These are phyloP conservation scores for Leptobrachium ailaonicum DNA, from an alignment of 2,113 vertebrate genomes.

Conservation along the genomic window DNA sequence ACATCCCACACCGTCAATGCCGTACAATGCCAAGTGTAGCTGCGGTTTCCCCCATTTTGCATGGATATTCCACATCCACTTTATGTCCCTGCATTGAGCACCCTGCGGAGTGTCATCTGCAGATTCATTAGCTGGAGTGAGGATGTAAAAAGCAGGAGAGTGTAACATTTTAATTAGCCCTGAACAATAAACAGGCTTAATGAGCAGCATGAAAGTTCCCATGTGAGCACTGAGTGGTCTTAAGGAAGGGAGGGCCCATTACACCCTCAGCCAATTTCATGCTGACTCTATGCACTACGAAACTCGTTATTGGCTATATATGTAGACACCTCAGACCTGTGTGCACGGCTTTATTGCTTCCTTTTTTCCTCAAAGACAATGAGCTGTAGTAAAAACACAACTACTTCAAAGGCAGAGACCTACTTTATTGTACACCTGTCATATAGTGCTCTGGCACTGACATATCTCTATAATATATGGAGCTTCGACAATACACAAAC, in stretches of 20 bases:
- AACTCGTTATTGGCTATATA: slow-evolving; percentile 45
- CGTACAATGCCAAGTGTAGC: slow-evolving; percentile 39
- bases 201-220: slow-evolving; percentile 67
- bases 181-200: slow-evolving; percentile 77
- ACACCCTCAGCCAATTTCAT: slow-evolving; percentile 70
- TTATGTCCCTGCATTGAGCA: slow-evolving; percentile 37
- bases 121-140: slow-evolving; percentile 69
- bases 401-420: slow-evolving; percentile 26
- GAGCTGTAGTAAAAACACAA: slow-evolving; percentile 23
- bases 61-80: slow-evolving; percentile 27
- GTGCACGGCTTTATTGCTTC: slow-evolving; percentile 35
- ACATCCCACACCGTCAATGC: slow-evolving; percentile 18
- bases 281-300: slow-evolving; percentile 50
- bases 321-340: slow-evolving; percentile 25
- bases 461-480: not conserved
- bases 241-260: slow-evolving; percentile 65
- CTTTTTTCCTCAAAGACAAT: slow-evolving; percentile 28
- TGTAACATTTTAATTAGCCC: slow-evolving; percentile 76
- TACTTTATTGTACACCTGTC: slow-evolving; percentile 7
- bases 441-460: not conserved
- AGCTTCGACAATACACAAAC: slow-evolving; percentile 8
- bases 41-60: slow-evolving; percentile 28
- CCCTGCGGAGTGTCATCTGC: slow-evolving; percentile 53
- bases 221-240: slow-evolving; percentile 65
- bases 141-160: slow-evolving; percentile 68